Evolutionary conservation across 2,797 vertebrate genomes (phyloP), one percentile per base, ranked within the genome.

Genomic region (Scolopax bukidnonensis): DNA sequence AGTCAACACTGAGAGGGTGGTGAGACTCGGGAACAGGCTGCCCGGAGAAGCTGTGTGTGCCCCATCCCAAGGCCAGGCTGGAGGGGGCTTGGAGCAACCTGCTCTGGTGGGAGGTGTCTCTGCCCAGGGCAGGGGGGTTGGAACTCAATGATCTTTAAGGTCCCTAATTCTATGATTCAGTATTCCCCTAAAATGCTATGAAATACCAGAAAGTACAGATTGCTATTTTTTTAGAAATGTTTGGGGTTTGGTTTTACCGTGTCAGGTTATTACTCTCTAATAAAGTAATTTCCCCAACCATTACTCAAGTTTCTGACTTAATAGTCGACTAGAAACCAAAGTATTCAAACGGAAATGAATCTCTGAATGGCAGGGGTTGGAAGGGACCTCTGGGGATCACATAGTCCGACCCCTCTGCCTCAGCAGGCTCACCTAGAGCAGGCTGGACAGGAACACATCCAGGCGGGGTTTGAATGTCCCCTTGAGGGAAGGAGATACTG

Each of bases 281-380:
- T 1, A 11, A 50, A n/a, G 32, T 18, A 0, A 3, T 48, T 69
- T 51, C 11, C 18, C 5, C 53, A 38, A 0, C 30, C 24, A 2
- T 33, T 28, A 2, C 24, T 43, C 16, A 4, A 10, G 41, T 57
- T 67, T 50, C 16, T 50, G 57, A 2, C 4, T 15, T 25, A 28
- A 5, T 2, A 4, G n/a, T 36, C 7, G 1, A 0, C 32, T 5
- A 1, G n/a, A 6, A 51, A n/a, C 11, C 4, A 0, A 21, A 14
- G 53, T 3, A 7, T 19, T 71, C n/a, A 2, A 6, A 0, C 6
- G 4, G 21, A 38, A 67, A 27, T 1, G 2, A 50, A 8, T 21
- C 20, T 19, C 40, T 16, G 61, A 15, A 15, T 4, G 18, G 27
- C 27, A 43, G 19, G 20, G 40, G 40, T 21, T 43, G 40, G 61